phyloP scores from a whole-genome alignment of 2,888 invertebrate species.

The Zygaena filipendulae region DNA sequence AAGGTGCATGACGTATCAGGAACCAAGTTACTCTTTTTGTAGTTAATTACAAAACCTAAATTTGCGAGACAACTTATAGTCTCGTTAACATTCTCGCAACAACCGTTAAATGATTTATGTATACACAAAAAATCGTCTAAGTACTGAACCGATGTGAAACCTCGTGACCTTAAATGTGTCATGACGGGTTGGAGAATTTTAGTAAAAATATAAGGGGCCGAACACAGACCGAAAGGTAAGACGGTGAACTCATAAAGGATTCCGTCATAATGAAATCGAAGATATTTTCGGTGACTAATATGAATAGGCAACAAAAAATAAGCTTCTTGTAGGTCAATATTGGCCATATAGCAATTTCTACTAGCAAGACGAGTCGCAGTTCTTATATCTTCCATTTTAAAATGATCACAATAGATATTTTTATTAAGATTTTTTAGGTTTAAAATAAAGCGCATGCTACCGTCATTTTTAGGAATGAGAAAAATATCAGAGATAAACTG shows the following conservation, averaged over 20 bases:
- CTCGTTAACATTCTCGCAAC: neutral
- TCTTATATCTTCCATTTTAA: too few species aligned
- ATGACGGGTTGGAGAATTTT: conserved; percentile 5
- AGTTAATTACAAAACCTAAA: conserved; percentile 7
- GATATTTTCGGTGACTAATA: too few species aligned
- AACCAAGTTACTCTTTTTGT: conserved; percentile 4
- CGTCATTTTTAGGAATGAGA: conserved; percentile 11
- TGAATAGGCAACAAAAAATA: too few species aligned
- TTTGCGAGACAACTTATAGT: neutral
- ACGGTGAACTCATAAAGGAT: neutral
- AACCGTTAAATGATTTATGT: neutral
- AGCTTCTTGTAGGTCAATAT: too few species aligned
- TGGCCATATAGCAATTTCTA: too few species aligned
- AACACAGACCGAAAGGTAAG: conserved; percentile 1
- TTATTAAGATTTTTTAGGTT: too few species aligned
- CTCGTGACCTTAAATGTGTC: neutral
- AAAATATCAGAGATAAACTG: conserved; percentile 14
- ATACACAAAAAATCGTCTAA: conserved; percentile 6
- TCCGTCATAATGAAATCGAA: too few species aligned
- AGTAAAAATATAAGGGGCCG: conserved; percentile 6
- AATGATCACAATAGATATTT: too few species aligned
- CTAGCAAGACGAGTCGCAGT: too few species aligned
- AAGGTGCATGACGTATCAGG: conserved; percentile 4
- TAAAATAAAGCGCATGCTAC: conserved; percentile 6
- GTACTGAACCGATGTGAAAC: conserved; percentile 1